These are phyloP conservation scores for Turnix velox DNA, from an alignment of 2,113 vertebrate genomes.

Conservation along the genomic window DNA sequence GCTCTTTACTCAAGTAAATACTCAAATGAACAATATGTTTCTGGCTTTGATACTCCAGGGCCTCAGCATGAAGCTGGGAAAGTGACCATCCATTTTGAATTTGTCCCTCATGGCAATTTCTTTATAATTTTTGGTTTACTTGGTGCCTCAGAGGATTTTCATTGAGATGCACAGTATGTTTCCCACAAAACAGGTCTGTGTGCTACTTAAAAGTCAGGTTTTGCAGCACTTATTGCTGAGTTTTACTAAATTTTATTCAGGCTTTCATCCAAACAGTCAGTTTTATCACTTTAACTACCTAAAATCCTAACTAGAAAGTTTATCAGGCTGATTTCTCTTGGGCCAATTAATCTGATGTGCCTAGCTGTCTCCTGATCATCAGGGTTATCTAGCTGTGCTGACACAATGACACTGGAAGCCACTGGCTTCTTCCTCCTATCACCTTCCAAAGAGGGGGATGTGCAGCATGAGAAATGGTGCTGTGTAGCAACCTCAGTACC, in stretches of 20 bases:
- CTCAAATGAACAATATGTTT: neutral
- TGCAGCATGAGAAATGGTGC: rapidly evolving
- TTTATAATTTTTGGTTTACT: neutral
- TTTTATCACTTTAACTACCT: neutral
- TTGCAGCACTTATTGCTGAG: neutral
- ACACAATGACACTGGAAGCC: neutral
- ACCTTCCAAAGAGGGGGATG: neutral
- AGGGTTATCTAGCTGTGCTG: neutral
- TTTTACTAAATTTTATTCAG: neutral
- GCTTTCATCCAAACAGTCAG: neutral
- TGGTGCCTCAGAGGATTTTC: neutral
- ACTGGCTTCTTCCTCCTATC: neutral
- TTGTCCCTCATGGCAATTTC: neutral
- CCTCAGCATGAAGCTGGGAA: neutral
- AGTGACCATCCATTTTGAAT: neutral
- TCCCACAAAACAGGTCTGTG: neutral
- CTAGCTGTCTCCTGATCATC: neutral
- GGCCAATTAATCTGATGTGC: neutral
- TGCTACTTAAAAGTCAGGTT: neutral
- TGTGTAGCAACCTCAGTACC: neutral
- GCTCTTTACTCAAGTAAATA: neutral
- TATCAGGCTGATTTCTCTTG: neutral
- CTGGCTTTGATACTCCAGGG: neutral
- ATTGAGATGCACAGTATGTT: neutral
- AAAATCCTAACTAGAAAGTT: neutral